Evolutionary conservation across 2,888 invertebrate species (phyloP), one percentile per base, ranked within the genome.

Genomic region (Anagyrus pseudococci): DNA sequence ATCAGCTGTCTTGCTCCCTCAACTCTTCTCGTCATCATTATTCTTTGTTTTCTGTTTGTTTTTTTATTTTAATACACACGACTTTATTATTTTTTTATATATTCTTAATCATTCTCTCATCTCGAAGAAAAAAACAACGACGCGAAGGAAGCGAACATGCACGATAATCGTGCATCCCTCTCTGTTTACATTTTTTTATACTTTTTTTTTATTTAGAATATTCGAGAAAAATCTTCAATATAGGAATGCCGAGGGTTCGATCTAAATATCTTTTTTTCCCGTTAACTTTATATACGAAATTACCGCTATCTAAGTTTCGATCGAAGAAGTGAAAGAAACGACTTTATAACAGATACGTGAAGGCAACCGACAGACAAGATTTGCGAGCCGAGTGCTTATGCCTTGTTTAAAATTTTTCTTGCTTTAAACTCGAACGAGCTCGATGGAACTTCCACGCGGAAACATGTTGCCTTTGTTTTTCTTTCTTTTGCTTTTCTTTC

Each of bases 181-280:
- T 58, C 60, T 63, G 37, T 44, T 62, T 58, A 19, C 22, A 19
- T 37, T 37, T 2, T 52, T 33, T 37, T 33, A 60, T 64, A 60
- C 57, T 59, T 59, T 62, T 58, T 61, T 44, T 58, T 64, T 67
- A 67, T 67, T 67, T 67, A 67, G 64, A 67, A 64, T 67, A 67
- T 67, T 64, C 63, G 63, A 69, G 69, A 70, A 70, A 71, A 71
- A 69, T 64, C 69, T 69, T 70, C 66, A 69, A 62, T 69, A 71
- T 76, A 77, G 75, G 75, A 77, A 75, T 76, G 75, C 73, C 71
- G 71, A 74, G 74, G 74, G 71, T 72, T 75, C 72, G 70, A 72
- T 72, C 67, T 70, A 71, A 60, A 66, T 71, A 71, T 70, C 71
- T 71, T 71, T 71, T 70, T 70, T 69, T 69, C 70, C 68, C 70